Evolutionary conservation across 2,113 vertebrate genomes (phyloP).

Genomic region (Lamprologus ornatipinnis): DNA sequence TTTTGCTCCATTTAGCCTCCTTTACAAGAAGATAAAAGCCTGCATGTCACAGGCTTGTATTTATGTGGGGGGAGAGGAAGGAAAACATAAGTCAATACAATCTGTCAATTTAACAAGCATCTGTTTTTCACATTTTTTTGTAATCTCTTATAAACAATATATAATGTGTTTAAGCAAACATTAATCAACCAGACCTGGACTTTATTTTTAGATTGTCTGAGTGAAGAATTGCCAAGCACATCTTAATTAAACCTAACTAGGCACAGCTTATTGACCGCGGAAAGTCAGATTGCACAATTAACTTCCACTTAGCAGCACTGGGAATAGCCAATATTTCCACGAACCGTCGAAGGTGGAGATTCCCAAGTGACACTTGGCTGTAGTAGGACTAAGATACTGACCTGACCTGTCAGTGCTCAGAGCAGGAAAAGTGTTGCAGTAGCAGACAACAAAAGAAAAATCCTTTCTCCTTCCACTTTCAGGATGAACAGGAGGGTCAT

Average conservation of each 20-base stretch:
- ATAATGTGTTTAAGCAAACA: neutral
- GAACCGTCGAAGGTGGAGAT: neutral
- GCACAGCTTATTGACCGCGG: neutral
- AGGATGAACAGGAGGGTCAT: neutral
- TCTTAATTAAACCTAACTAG: neutral
- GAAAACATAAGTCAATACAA: neutral
- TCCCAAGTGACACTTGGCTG: neutral
- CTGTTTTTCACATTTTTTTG: neutral
- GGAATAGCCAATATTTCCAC: neutral
- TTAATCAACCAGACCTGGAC: neutral
- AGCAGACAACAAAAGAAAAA: neutral
- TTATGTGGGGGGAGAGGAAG: neutral
- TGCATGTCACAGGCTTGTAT: neutral
- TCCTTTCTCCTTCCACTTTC: neutral
- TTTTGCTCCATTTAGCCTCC: neutral
- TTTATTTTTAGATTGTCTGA: neutral
- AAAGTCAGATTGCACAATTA: constrained; percentile 1
- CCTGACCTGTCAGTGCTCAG: neutral
- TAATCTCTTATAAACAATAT: neutral
- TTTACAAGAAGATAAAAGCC: constrained; percentile 14
- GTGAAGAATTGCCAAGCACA: neutral
- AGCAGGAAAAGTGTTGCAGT: neutral
- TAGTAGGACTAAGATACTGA: neutral
- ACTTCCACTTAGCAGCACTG: neutral
- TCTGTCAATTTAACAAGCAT: neutral